Evolutionary conservation across 2,888 invertebrate species (phyloP).

Genomic region (Zootermopsis nevadensis): DNA sequence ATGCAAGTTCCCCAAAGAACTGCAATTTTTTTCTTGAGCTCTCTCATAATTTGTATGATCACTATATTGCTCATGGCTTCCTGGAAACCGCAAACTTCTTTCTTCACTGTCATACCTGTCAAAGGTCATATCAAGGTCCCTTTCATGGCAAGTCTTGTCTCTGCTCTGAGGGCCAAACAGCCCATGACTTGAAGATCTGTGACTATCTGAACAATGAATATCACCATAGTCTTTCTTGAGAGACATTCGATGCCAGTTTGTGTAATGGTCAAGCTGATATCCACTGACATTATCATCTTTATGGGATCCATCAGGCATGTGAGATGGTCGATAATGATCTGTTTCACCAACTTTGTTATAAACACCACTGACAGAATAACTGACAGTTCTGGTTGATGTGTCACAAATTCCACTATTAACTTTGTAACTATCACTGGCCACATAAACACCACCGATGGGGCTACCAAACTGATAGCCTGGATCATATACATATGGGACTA

Average conservation of each 20-base stretch:
- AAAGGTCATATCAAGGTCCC: neutral
- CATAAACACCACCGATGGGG: neutral
- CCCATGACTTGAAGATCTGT: neutral
- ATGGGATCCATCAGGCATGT: neutral
- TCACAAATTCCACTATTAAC: slow-evolving; percentile 10
- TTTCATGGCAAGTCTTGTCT: slow-evolving; percentile 1
- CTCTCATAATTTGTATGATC: slow-evolving; percentile 5
- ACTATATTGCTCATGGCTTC: neutral
- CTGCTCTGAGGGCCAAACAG: neutral
- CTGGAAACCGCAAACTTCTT: neutral
- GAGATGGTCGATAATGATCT: slow-evolving; percentile 10
- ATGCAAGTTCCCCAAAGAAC: neutral
- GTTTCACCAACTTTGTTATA: slow-evolving; percentile 20
- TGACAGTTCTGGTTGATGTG: neutral
- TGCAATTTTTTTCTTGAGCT: neutral
- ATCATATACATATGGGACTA: neutral
- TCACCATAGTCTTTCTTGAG: neutral
- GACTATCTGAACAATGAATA: neutral
- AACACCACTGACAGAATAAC: slow-evolving; percentile 3
- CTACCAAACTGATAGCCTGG: slow-evolving; percentile 6
- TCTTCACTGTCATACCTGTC: slow-evolving; percentile 19
- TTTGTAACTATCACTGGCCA: neutral
- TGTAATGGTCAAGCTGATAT: neutral
- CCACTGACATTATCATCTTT: neutral
- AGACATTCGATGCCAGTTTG: neutral